Evolutionary conservation across 2,797 vertebrate species (phyloP).

Genomic region (Gallirallus australis): DNA sequence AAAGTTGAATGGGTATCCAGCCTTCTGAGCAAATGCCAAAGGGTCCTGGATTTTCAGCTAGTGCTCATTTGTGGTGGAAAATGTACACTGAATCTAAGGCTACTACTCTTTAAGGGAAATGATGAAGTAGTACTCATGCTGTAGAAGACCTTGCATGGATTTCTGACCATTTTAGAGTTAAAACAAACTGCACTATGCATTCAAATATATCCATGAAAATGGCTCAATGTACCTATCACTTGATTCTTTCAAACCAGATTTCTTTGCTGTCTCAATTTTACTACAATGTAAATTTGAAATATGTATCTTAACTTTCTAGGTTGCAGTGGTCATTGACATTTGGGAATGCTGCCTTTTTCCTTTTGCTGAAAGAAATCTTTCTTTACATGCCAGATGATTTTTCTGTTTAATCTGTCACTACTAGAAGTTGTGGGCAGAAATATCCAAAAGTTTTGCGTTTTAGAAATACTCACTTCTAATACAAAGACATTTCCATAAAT

Average conservation of each 20-base stretch:
- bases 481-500: background rate
- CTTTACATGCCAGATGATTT: background rate
- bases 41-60: background rate
- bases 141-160: background rate
- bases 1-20: background rate
- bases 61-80: background rate
- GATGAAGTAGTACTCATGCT: background rate
- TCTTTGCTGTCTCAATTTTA: background rate
- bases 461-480: background rate
- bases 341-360: background rate
- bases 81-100: background rate
- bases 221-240: background rate
- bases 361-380: background rate
- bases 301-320: fast-evolving
- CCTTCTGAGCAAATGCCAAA: background rate
- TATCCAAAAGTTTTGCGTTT: background rate
- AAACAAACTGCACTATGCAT: background rate
- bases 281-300: background rate
- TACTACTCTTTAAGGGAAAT: background rate
- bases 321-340: background rate
- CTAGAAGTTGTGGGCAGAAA: background rate
- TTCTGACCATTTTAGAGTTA: background rate
- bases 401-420: background rate
- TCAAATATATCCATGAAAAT: background rate
- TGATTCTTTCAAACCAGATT: background rate